Percentiles rank a stretch among this genome's conserved stretches.
These are phyloP conservation scores for Chloropsis cyanopogon DNA, from an alignment of 2,113 vertebrate species.

Conservation along the genomic window DNA sequence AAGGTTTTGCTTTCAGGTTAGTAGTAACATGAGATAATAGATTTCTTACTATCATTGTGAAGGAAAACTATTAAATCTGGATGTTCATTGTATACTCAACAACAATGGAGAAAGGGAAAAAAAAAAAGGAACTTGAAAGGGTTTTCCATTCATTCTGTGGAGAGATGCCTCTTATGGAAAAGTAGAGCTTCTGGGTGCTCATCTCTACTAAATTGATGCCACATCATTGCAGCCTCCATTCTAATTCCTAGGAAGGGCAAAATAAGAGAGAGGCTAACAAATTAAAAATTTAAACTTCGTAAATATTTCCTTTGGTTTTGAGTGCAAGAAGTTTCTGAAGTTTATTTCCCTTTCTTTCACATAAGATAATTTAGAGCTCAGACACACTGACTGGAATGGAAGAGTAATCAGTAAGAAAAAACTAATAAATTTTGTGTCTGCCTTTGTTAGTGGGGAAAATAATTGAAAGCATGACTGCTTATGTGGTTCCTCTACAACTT, in stretches of 20 bases:
- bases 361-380: conserved; percentile 55
- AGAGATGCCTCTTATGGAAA: not conserved
- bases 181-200: not conserved
- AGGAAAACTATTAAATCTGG: not conserved
- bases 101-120: not conserved
- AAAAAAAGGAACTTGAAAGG: not conserved
- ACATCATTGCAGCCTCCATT: not conserved
- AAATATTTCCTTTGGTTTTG: conserved; percentile 47
- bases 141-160: not conserved
- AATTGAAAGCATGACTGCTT: conserved; percentile 78
- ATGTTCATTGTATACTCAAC: not conserved
- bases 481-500: conserved; percentile 70
- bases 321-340: conserved; percentile 37
- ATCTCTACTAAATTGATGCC: conserved; percentile 31
- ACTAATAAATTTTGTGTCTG: conserved; percentile 71
- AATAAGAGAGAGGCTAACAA: not conserved
- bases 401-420: conserved; percentile 72
- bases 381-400: conserved; percentile 49
- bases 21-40: not conserved
- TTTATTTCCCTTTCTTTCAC: conserved; percentile 64
- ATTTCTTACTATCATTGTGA: not conserved
- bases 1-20: not conserved
- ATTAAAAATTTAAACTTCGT: conserved; percentile 51
- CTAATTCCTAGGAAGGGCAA: not conserved
- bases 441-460: conserved; percentile 68